Evolutionary conservation across 2,888 invertebrate genomes (phyloP), one percentile per base, ranked within the genome.

Genomic region (Lasioglossum morio): DNA sequence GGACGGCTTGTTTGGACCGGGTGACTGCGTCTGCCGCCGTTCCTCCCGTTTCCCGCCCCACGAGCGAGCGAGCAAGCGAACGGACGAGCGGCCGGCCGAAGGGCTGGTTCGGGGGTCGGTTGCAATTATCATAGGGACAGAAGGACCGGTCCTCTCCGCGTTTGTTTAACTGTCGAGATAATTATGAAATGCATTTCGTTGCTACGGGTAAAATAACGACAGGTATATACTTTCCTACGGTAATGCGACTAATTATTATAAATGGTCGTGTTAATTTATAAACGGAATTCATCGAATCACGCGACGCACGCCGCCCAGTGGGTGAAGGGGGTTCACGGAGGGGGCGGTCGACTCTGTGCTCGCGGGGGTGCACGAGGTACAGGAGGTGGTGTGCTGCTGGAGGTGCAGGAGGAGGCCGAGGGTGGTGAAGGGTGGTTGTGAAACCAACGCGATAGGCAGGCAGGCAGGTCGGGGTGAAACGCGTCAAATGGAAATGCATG

Each of bases 401-500:
- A 63, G 63, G 63, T 63, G 63, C 34, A 63, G 63, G 63, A 63
- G 63, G 63, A 43, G 30, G 30, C 40, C 10, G 60, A 30, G 43
- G 37, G 37, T 30, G 81, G 83, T 37, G 75, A 57, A 70, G 23
- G 69, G 48, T 34, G 37, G 72, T 23, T 30, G 43, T 34, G 72
- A 80, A 79, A 79, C 72, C 69, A 79, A 70, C 72, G 86, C 86
- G 87, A 82, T 81, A 75, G 78, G 86, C 72, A 66, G 72, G 8
- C 81, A 34, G 63, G 46, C 66, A 46, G 48, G 66, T n/a, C 46
- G 77, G 48, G 66, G 66, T 83, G 84, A 84, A 85, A 90, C 90
- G 88, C 88, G 90, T 81, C 88, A 82, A 82, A 83, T 84, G 88
- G 88, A 84, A 92, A 92, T 91, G 93, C 92, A 93, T 92, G 92